Percentiles rank a stretch among this genome's conserved stretches.
Conservation (phyloP, 2,797 vertebrate genomes). For the Lagorchestes hirsutus region DNA sequence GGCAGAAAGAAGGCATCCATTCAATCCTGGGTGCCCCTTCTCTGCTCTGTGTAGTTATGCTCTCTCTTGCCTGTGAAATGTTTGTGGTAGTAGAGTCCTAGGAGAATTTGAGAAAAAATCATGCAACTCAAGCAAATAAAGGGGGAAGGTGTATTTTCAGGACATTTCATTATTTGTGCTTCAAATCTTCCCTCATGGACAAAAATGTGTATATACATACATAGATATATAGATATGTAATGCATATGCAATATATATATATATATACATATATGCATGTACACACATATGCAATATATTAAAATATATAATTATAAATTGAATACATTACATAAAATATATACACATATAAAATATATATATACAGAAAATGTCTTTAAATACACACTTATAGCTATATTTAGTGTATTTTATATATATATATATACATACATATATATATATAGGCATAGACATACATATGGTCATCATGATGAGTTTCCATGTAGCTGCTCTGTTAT, state of each 20-base stretch:
- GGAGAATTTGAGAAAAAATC: conserved; percentile 53
- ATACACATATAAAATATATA: neutral
- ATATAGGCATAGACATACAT: neutral
- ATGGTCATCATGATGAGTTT: neutral
- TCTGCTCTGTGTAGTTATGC: conserved; percentile 40
- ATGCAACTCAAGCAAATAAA: conserved; percentile 67
- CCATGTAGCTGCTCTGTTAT: conserved; percentile 41
- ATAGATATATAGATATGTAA: neutral
- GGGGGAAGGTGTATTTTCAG: conserved; percentile 55
- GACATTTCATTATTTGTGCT: conserved; percentile 40
- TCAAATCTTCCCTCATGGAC: conserved; percentile 41
- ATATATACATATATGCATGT: too few relatives aligned
- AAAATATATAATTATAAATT: neutral
- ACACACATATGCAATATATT: conserved; percentile 1
- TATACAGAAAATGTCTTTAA: neutral
- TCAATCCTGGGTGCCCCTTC: conserved; percentile 35
- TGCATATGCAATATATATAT: neutral
- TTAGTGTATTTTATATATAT: neutral
- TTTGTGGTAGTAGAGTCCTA: conserved; percentile 14
- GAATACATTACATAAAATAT: neutral
- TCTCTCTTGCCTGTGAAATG: conserved; percentile 55
- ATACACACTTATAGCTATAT: neutral
- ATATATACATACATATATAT: neutral
- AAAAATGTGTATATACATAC: neutral
- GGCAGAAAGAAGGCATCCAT: neutral